phyloP scores from a whole-genome alignment of 2,113 vertebrate species.

The Girardinichthys multiradiatus region DNA sequence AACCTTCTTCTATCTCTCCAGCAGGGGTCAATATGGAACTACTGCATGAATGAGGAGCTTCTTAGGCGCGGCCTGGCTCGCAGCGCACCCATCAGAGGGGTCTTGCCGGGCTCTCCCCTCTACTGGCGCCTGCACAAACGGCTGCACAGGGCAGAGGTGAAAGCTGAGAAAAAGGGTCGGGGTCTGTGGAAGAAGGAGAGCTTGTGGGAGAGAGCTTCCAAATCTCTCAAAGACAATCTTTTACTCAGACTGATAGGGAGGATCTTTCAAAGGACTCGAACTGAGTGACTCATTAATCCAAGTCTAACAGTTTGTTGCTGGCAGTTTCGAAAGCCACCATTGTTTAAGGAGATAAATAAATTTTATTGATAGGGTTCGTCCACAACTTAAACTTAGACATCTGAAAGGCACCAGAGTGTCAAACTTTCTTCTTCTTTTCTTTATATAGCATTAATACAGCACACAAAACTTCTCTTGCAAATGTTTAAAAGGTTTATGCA shows the following conservation, averaged over 20 bases:
- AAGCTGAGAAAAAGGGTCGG: constrained; percentile 84
- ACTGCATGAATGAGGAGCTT: constrained; percentile 88
- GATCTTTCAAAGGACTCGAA: constrained; percentile 65
- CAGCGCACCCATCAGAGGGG: constrained; percentile 78
- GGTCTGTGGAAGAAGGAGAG: constrained; percentile 90
- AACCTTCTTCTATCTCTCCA: constrained; percentile 38
- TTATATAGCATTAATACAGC: background rate
- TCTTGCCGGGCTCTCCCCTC: constrained; percentile 79
- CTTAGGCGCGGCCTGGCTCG: constrained; percentile 87
- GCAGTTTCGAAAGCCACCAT: background rate
- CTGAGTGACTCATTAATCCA: constrained; percentile 14
- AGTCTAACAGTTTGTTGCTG: background rate
- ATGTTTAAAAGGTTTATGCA: background rate
- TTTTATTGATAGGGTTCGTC: background rate
- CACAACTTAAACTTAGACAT: background rate
- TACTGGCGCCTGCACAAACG: constrained; percentile 88
- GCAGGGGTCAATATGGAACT: constrained; percentile 82
- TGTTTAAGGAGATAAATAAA: background rate
- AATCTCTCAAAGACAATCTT: constrained; percentile 58
- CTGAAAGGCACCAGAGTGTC: background rate
- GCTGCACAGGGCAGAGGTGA: constrained; percentile 89
- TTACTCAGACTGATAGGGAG: constrained; percentile 76
- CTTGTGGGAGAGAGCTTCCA: constrained; percentile 73
- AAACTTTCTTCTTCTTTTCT: background rate
- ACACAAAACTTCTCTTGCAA: background rate